Percentiles rank a stretch among this genome's conserved stretches.
Conservation (phyloP, 1,140 invertebrate genomes). For the Arctopsyche grandis region DNA sequence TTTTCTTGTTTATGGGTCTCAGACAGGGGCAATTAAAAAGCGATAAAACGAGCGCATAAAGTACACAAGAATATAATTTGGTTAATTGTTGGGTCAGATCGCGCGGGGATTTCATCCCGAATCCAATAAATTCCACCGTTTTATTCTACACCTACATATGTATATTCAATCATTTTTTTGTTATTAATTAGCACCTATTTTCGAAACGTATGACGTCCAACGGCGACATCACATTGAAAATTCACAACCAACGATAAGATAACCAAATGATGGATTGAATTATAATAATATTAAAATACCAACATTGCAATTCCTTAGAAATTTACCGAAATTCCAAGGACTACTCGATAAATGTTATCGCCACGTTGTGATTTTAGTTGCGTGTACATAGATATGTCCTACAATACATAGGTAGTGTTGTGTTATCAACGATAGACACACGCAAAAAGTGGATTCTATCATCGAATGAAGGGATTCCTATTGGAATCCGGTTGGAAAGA, state of each 20-base stretch:
- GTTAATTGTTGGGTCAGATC: conserved; percentile 48
- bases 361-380: no score
- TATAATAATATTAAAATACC: background rate
- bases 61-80: conserved; percentile 50
- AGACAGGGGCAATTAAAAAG: conserved; percentile 53
- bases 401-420: no score
- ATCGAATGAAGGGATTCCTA: no score
- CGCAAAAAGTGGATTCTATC: no score
- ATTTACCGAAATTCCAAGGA: no score
- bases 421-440: no score
- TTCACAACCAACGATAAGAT: background rate
- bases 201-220: background rate
- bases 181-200: no score
- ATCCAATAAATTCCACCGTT: conserved; percentile 37
- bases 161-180: no score
- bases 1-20: conserved; percentile 48
- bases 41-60: conserved; percentile 52
- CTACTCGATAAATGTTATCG: no score
- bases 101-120: conserved; percentile 7
- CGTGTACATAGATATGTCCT: no score
- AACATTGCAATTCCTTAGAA: no score
- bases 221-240: background rate
- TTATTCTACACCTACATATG: background rate
- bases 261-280: background rate
- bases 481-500: no score